Conservation (phyloP, 53 echinoderm and acorn worm genomes). For the Luidia sarsii region DNA sequence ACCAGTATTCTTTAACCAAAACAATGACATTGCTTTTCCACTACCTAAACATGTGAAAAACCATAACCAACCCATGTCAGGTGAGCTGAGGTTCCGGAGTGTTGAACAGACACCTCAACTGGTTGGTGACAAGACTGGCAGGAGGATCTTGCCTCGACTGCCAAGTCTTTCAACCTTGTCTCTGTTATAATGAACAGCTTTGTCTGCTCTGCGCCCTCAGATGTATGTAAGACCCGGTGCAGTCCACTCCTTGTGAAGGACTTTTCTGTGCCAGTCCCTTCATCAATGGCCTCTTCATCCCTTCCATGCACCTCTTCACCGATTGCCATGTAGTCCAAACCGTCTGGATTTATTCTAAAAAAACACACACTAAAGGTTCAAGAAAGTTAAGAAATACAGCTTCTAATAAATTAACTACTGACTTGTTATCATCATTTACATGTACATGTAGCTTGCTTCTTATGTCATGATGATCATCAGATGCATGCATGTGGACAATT, state of each 20-base stretch:
- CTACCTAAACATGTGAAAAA: no score
- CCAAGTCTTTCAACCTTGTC: constrained; percentile 4
- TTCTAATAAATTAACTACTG: no score
- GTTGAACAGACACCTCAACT: background rate
- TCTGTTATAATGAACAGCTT: background rate
- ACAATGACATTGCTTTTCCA: no score
- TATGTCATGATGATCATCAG: no score
- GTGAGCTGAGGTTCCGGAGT: background rate
- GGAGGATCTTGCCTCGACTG: constrained; percentile 7
- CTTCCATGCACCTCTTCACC: background rate
- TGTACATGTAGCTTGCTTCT: no score
- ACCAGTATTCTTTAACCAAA: no score
- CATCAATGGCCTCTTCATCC: background rate
- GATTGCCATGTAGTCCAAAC: background rate
- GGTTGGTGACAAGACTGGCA: background rate
- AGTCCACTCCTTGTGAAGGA: background rate
- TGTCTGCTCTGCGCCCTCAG: background rate
- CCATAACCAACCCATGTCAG: background rate
- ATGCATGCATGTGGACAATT: no score
- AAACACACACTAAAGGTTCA: no score
- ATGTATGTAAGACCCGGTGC: background rate
- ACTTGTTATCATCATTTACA: no score
- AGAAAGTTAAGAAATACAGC: no score
- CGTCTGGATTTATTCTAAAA: background rate
- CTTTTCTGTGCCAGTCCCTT: background rate